Base-by-base conservation (phyloP, 2,113 vertebrate species). In the Pandion haliaetus region DNA sequence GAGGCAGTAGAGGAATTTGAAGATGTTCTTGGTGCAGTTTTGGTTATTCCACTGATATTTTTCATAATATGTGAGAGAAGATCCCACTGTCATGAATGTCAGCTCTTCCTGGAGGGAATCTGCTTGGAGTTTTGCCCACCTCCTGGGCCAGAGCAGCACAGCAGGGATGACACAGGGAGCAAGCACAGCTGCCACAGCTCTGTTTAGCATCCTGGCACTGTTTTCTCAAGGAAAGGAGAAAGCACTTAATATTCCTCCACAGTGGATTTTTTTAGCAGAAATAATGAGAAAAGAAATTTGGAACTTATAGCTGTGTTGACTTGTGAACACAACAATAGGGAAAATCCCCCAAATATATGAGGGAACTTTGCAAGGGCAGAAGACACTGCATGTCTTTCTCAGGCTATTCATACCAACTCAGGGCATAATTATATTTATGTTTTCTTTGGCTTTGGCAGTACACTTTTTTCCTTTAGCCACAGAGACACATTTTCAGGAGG, bases 401-500 rank as follows among this genome's bases (percentile, higher is more conserved):
- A 71, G 61, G 61, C 44, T 94, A 79, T 52, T 91, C 83, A 61
- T 86, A 91, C 57, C 78, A 93, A 52, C 21, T n/a, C 44, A 44
- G 28, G 47, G 55, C 44, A 85, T 87, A 87, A 94, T 67, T 93
- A 74, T 74, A 84, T 92, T 76, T 83, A 73, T 93, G 82, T 91
- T 95, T 85, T 82, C 61, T 79, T 96, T 95, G 84, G 86, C 91
- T 72, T 96, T 95, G 81, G 86, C 91, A 93, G 52, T 49, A 61
- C 12, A 10, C 3, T 67, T 93, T 94, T 95, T 89, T 72, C 36
- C 70, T 87, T 85, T 76, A 87, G 86, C 89, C 88, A 86, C 82
- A 96, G 44, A 94, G 45, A 31, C 49, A 59, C 59, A 81, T 90
- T 96, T 90, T 92, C 92, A 74, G 69, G 67, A 89, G 88, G 80